Base-by-base conservation (phyloP, 2,888 invertebrate species). In the Drosophila suboccidentalis region DNA sequence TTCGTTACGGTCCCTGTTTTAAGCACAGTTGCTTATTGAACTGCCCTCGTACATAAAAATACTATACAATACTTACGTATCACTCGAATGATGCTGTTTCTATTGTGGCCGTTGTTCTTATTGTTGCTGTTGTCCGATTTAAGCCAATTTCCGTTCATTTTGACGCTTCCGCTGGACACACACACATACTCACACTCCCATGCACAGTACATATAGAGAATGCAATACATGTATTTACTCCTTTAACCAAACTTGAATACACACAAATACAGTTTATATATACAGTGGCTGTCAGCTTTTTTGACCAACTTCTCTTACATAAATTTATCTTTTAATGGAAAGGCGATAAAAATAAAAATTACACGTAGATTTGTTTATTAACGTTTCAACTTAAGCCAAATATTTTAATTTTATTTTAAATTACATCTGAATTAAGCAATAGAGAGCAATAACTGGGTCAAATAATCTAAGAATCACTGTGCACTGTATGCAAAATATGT, bases 61-160 rank as follows among this genome's bases (percentile, higher is more conserved):
- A 4, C 15, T 32, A 44, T 15, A 61, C 29, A 58, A 50, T 36
- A 63, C 60, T 62, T 60, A 55, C 41, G 62, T 55, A 39, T 49
- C 62, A 66, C 53, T 74, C 71, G 70, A 73, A 64, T 78, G 75
- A 60, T 69, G 69, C 57, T 73, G 73, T 46, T 73, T 65, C 72
- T 73, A 55, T 69, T 60, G 75, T 71, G 46, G 58, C 65, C 63
- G 72, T 69, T 79, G 64, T 67, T 62, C 11, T 59, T 73, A 44
- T 54, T 78, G 72, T 49, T 68, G 49, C 74, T 78, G 75, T 86
- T 89, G 87, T 86, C 87, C 82, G 87, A 89, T 87, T 89, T 87
- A 89, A 87, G 89, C 87, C 87, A 87, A 87, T 87, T 89, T 87
- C 87, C 87, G 87, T 87, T 86, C 86, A 83, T 89, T 87, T 87